These are phyloP conservation scores for Pocota personata DNA, from an alignment of 2,888 invertebrate genomes.

Conservation along the genomic window DNA sequence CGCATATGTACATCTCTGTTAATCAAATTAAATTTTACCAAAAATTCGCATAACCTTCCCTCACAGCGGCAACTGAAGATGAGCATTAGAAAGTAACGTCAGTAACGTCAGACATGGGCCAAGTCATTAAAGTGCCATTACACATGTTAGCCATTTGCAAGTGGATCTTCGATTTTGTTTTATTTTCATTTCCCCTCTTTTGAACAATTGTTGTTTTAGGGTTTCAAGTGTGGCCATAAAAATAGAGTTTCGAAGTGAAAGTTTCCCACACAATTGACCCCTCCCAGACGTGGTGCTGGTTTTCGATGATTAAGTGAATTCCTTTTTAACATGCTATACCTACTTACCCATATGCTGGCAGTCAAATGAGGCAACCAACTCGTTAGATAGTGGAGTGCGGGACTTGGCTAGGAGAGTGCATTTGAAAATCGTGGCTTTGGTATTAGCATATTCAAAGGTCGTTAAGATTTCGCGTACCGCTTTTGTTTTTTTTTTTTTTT, in stretches of 20 bases:
- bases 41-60: background rate
- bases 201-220: conserved; percentile 12
- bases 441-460: conserved; percentile 53
- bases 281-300: conserved; percentile 12
- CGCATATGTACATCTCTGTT: conserved; percentile 5
- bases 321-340: background rate
- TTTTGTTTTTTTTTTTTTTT: conserved; percentile 15
- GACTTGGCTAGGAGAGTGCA: background rate
- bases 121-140: conserved; percentile 4
- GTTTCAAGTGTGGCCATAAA: conserved; percentile 12
- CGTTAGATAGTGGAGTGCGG: background rate
- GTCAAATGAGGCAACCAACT: background rate
- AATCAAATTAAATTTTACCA: conserved; percentile 30
- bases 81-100: conserved; percentile 24
- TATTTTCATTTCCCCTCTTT: background rate
- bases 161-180: conserved; percentile 24
- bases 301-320: conserved; percentile 10
- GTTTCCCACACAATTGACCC: conserved; percentile 45
- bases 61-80: background rate
- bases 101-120: background rate
- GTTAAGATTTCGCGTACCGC: conserved; percentile 12
- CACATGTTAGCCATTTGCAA: conserved; percentile 27
- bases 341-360: background rate
- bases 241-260: conserved; percentile 42
- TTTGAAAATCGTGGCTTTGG: conserved; percentile 30